Conservation (phyloP, 2,888 invertebrate genomes). For the Agrotis exclamationis region DNA sequence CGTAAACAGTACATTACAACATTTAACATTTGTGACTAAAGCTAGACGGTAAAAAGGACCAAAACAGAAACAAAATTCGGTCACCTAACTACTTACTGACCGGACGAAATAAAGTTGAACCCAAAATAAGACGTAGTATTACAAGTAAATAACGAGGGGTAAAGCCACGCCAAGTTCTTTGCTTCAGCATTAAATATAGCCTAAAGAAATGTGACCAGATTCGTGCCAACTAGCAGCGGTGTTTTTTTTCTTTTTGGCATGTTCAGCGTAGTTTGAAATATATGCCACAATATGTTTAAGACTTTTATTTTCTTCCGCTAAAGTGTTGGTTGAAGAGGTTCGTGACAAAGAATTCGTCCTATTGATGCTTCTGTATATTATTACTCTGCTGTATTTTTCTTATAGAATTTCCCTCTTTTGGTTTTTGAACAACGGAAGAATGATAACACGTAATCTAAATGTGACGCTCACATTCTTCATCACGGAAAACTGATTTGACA, state of each 20-base stretch:
- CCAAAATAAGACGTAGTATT: constrained; percentile 54
- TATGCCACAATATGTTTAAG: constrained; percentile 40
- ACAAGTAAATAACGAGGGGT: constrained; percentile 58
- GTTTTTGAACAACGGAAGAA: too few species aligned
- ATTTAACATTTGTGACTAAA: too few species aligned
- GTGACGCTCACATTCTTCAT: too few species aligned
- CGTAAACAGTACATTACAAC: neutral
- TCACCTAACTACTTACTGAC: constrained; percentile 22
- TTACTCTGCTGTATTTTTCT: neutral
- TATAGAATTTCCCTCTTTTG: too few species aligned
- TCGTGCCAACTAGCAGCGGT: constrained; percentile 49
- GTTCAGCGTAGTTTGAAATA: constrained; percentile 46
- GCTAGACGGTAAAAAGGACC: too few species aligned
- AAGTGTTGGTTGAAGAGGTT: neutral
- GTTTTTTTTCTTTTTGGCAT: constrained; percentile 52
- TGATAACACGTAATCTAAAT: too few species aligned
- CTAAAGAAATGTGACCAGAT: constrained; percentile 51
- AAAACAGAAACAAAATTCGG: constrained; percentile 1
- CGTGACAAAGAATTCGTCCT: neutral
- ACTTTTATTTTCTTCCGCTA: constrained; percentile 35
- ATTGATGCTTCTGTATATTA: neutral
- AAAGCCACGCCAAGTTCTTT: constrained; percentile 57
- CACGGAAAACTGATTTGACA: too few species aligned
- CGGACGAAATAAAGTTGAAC: constrained; percentile 21
- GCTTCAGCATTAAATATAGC: constrained; percentile 48